Evolutionary conservation across 2,113 vertebrate species (phyloP).

Genomic region (Dicrurus megarhynchus): DNA sequence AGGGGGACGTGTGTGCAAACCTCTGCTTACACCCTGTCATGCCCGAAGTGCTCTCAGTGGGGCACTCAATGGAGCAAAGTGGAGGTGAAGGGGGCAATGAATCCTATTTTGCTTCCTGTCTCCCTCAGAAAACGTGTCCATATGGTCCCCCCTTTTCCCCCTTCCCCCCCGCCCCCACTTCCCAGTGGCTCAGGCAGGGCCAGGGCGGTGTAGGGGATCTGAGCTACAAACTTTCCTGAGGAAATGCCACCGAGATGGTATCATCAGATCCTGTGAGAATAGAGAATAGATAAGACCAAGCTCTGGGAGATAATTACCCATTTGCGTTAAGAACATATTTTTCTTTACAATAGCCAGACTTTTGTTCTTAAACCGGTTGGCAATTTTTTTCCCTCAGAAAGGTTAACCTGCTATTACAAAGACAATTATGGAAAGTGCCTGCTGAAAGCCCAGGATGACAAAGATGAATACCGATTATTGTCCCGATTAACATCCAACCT

Average conservation of each 20-base stretch:
- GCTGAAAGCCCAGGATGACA: neutral
- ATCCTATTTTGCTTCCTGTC: neutral
- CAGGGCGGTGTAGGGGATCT: slow-evolving; percentile 28
- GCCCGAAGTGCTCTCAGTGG: rapidly evolving
- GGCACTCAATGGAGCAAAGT: rapidly evolving
- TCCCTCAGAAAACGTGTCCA: neutral
- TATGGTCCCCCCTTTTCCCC: neutral
- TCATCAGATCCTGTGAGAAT: slow-evolving; percentile 55
- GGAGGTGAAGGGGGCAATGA: neutral
- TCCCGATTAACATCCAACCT: rapidly evolving
- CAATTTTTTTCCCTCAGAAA: neutral
- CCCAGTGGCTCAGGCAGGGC: neutral
- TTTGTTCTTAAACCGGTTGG: neutral
- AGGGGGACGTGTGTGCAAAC: rapidly evolving
- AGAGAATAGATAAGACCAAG: slow-evolving; percentile 24
- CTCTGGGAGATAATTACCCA: slow-evolving; percentile 59
- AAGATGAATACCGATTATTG: neutral
- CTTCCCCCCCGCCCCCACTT: neutral
- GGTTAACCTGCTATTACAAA: neutral
- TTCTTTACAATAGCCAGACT: neutral
- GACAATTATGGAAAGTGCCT: neutral
- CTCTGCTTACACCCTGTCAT: neutral
- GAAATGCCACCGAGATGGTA: slow-evolving; percentile 77
- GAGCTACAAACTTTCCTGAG: slow-evolving; percentile 63
- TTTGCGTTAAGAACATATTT: slow-evolving; percentile 2